Conservation (phyloP, 2,797 vertebrate genomes). For the Myiothlypis chrysogaster region DNA sequence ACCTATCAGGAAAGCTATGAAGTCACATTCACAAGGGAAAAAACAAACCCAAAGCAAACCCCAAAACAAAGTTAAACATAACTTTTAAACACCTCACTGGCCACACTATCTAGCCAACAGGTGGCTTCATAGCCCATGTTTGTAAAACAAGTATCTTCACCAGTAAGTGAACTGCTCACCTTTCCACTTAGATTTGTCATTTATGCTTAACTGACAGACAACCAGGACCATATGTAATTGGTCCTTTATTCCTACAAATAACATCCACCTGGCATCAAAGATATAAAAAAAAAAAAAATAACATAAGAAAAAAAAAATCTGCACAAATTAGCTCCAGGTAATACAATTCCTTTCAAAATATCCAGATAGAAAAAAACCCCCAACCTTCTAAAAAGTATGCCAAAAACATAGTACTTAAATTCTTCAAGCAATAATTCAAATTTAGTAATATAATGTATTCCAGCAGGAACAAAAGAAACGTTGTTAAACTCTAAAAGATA, state of each 20-base stretch:
- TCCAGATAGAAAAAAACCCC: fast-evolving
- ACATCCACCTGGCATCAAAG: background rate
- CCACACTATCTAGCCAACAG: background rate
- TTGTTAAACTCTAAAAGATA: background rate
- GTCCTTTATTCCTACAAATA: background rate
- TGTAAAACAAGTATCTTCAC: background rate
- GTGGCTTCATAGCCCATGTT: background rate
- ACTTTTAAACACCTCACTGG: background rate
- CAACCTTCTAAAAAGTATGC: background rate
- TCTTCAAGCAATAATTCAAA: background rate
- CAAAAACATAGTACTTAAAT: background rate
- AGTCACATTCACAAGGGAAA: background rate
- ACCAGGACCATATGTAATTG: background rate
- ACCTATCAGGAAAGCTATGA: background rate
- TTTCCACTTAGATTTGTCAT: background rate
- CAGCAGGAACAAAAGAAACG: background rate
- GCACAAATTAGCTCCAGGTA: background rate
- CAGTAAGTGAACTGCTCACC: background rate
- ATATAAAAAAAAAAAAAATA: background rate
- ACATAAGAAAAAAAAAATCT: background rate
- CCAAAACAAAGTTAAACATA: background rate
- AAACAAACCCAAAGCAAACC: background rate
- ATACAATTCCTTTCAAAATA: background rate
- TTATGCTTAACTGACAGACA: background rate
- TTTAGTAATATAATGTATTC: background rate